Evolutionary conservation across 2,888 invertebrate species (phyloP).

Genomic region (Pediacus dermestoides): DNA sequence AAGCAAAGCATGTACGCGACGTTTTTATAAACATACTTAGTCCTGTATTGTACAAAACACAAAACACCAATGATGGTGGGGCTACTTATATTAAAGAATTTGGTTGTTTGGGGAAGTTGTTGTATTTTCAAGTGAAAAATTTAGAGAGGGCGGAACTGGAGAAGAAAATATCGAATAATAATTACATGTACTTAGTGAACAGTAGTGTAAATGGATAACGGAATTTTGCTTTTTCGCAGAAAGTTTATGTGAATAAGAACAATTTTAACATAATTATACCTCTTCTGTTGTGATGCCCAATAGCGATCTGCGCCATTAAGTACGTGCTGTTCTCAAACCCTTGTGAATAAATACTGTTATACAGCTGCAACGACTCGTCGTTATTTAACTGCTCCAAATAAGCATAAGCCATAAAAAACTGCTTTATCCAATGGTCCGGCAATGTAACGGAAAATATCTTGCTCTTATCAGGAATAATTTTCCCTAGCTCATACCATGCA

Average conservation of each 20-base stretch:
- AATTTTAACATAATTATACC: slow-evolving; percentile 50
- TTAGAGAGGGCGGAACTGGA: slow-evolving; percentile 31
- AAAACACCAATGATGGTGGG: slow-evolving; percentile 30
- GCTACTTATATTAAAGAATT: slow-evolving; percentile 33
- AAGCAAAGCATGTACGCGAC: slow-evolving; percentile 35
- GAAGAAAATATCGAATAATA: slow-evolving; percentile 9
- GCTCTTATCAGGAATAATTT: slow-evolving; percentile 69
- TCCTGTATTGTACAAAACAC: slow-evolving; percentile 33
- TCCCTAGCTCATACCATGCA: slow-evolving; percentile 89
- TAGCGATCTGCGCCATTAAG: slow-evolving; percentile 86
- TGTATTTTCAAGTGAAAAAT: slow-evolving; percentile 36
- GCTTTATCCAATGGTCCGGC: slow-evolving; percentile 92
- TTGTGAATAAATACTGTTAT: slow-evolving; percentile 67
- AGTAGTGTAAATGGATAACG: not conserved
- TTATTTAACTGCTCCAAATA: slow-evolving; percentile 86
- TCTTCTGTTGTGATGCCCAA: slow-evolving; percentile 88
- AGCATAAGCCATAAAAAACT: slow-evolving; percentile 86
- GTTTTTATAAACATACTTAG: slow-evolving; percentile 28
- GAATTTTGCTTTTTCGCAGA: not conserved
- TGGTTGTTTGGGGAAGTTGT: slow-evolving; percentile 36
- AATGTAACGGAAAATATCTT: slow-evolving; percentile 63
- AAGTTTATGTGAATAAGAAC: slow-evolving; percentile 9
- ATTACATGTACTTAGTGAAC: slow-evolving; percentile 2
- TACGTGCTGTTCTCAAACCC: slow-evolving; percentile 88
- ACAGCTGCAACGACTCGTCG: slow-evolving; percentile 84